These are phyloP conservation scores for Momotus momota DNA, from an alignment of 2,797 vertebrate genomes.

Conservation along the genomic window DNA sequence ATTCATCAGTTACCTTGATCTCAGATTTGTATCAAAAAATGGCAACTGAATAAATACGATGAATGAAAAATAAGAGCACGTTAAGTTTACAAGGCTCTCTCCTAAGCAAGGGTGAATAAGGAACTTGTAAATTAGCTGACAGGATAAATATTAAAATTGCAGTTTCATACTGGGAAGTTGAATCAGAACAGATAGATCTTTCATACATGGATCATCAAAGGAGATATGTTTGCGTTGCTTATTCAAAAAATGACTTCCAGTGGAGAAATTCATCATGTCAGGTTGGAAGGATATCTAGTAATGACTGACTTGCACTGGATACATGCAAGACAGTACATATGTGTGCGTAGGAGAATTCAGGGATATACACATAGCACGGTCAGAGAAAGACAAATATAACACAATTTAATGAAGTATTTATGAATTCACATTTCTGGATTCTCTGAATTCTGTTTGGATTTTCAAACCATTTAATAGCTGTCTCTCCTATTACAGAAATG, in stretches of 20 bases:
- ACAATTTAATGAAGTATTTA: neutral
- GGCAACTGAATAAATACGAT: neutral
- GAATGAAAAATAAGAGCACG: neutral
- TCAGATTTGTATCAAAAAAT: neutral
- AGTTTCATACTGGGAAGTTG: neutral
- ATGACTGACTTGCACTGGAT: neutral
- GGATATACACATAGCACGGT: neutral
- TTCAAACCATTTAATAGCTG: neutral
- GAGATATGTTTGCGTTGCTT: neutral
- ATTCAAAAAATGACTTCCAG: neutral
- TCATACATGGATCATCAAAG: neutral
- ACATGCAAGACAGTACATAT: rapidly evolving
- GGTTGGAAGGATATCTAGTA: neutral
- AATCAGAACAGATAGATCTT: neutral
- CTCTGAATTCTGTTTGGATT: neutral
- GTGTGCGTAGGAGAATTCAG: neutral
- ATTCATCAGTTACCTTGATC: neutral
- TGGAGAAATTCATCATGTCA: neutral
- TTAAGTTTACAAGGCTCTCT: neutral
- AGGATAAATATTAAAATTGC: neutral
- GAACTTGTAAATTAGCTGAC: neutral
- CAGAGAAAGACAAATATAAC: neutral
- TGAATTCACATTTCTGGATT: neutral
- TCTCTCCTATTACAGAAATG: neutral
- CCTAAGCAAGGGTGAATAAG: neutral